Evolutionary conservation across 2,888 invertebrate genomes (phyloP).

Genomic region (Hydropsyche betteni): DNA sequence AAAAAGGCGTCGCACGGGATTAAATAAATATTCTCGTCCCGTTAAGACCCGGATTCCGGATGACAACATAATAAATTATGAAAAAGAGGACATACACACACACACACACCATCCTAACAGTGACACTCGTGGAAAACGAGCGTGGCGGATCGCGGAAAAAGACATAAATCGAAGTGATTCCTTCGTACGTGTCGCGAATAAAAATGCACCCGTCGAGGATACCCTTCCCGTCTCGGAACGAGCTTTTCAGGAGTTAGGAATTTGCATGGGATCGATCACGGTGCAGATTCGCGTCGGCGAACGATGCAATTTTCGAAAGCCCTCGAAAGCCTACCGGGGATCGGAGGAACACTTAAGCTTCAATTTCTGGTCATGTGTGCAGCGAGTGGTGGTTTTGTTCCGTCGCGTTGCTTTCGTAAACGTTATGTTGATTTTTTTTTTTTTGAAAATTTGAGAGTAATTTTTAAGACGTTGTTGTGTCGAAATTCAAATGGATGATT

Average conservation of each 20-base stretch:
- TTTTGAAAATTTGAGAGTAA: too few relatives aligned
- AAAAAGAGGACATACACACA: neutral
- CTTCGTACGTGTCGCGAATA: neutral
- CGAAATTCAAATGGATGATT: too few relatives aligned
- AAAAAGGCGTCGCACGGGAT: constrained; percentile 5
- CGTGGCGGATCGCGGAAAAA: neutral
- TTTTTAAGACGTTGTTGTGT: too few relatives aligned
- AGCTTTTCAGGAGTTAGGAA: neutral
- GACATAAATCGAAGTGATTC: constrained; percentile 13
- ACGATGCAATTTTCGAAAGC: constrained; percentile 23
- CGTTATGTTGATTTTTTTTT: too few relatives aligned
- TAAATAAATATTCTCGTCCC: constrained; percentile 21
- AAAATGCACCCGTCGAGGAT: neutral
- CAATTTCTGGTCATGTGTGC: constrained; percentile 12
- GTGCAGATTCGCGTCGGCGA: constrained; percentile 16
- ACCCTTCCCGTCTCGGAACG: too few relatives aligned
- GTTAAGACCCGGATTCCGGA: constrained; percentile 20
- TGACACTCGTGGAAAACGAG: neutral
- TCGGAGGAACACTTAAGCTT: constrained; percentile 9
- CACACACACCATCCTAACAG: too few relatives aligned
- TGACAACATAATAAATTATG: constrained; percentile 21
- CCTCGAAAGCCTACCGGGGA: neutral
- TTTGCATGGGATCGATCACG: constrained; percentile 9
- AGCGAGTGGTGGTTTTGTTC: too few relatives aligned
- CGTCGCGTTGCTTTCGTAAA: too few relatives aligned